Evolutionary conservation across 2,113 vertebrate species (phyloP).

Genomic region (Sinocyclocheilus grahami): DNA sequence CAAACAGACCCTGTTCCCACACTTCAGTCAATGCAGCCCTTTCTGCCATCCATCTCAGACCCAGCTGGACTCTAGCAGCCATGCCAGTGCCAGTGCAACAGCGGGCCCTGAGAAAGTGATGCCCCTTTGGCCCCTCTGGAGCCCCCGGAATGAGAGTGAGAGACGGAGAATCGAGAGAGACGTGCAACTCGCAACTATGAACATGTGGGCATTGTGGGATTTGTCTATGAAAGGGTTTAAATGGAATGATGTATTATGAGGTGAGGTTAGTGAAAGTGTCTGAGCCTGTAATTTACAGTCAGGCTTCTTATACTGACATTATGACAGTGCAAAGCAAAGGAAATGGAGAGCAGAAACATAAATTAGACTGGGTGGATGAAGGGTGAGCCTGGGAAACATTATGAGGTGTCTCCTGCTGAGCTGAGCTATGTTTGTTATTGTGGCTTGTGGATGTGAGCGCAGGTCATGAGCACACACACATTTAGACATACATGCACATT

Average conservation of each 20-base stretch:
- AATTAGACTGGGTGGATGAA: conserved; percentile 42
- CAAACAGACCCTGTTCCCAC: conserved; percentile 46
- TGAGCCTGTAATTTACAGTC: conserved; percentile 16
- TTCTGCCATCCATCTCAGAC: conserved; percentile 41
- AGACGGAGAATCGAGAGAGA: neutral
- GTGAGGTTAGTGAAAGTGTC: conserved; percentile 12
- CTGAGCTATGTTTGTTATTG: conserved; percentile 22
- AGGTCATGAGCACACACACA: conserved; percentile 13
- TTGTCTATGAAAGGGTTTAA: conserved; percentile 28
- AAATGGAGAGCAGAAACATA: conserved; percentile 17
- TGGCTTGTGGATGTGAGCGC: neutral
- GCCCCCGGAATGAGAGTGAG: conserved; percentile 33
- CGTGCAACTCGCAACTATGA: neutral
- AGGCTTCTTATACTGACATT: conserved; percentile 20
- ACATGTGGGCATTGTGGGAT: conserved; percentile 20
- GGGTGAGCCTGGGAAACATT: conserved; percentile 33
- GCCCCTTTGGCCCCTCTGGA: conserved; percentile 52
- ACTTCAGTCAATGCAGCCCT: conserved; percentile 50
- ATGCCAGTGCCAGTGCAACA: conserved; percentile 40
- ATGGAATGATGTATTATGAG: conserved; percentile 23
- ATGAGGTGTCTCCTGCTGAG: conserved; percentile 20
- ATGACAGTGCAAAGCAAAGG: neutral
- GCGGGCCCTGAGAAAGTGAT: conserved; percentile 57
- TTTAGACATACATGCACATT: neutral
- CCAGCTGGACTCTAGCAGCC: conserved; percentile 47